phyloP scores from a whole-genome alignment of 2,888 invertebrate genomes.

The Siphonodentalium dalli region DNA sequence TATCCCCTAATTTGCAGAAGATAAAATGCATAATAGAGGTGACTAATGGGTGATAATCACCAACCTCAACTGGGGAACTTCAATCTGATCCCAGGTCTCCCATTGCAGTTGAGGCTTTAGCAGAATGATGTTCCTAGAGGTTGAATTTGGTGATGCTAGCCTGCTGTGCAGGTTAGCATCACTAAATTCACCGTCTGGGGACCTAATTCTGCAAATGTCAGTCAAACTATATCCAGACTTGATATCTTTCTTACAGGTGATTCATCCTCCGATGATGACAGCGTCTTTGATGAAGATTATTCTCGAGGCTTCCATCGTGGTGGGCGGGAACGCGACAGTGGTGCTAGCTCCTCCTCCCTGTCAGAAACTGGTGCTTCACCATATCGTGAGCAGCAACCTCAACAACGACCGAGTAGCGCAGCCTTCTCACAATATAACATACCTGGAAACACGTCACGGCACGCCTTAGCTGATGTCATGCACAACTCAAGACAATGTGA shows the following conservation, averaged over 20 bases:
- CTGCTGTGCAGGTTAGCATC: too few species aligned
- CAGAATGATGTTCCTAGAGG: too few species aligned
- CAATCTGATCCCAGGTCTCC: too few species aligned
- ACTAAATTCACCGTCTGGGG: too few species aligned
- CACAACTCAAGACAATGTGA: conserved; percentile 65
- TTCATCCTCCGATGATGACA: conserved; percentile 61
- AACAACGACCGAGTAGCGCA: conserved; percentile 47
- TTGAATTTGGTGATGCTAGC: too few species aligned
- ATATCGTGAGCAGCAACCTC: conserved; percentile 32
- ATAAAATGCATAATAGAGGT: too few species aligned
- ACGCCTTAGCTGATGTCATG: conserved; percentile 73
- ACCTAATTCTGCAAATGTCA: too few species aligned
- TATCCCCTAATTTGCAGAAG: too few species aligned
- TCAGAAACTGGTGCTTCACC: conserved; percentile 40
- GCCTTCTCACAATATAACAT: conserved; percentile 58
- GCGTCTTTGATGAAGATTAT: conserved; percentile 58
- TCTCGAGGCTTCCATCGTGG: conserved; percentile 50
- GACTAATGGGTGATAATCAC: too few species aligned
- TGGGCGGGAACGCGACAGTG: conserved; percentile 48
- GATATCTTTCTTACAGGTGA: conserved; percentile 39
- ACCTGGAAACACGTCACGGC: conserved; percentile 71
- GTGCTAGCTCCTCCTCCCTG: conserved; percentile 51
- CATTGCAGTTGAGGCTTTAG: too few species aligned
- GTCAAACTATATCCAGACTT: too few species aligned
- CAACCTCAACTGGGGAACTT: too few species aligned